phyloP scores from a whole-genome alignment of 2,888 invertebrate species.

The Lepidocyrtoides sp. region DNA sequence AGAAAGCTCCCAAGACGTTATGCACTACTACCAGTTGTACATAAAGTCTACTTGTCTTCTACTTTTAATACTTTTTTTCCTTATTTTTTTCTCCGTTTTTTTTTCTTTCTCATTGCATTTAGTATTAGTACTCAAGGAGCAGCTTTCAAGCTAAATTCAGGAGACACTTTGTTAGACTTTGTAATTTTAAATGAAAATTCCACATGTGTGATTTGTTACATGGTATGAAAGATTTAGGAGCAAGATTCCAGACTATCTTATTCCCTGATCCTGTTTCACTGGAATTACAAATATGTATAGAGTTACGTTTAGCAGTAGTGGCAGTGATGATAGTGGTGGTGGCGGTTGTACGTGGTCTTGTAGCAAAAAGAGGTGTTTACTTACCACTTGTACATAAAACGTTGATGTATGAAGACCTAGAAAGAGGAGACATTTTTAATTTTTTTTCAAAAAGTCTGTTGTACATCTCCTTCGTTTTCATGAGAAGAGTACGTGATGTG shows the following conservation, averaged over 20 bases:
- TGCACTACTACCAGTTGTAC: constrained; percentile 37
- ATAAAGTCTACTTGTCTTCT: constrained; percentile 29
- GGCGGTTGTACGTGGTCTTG: constrained; percentile 1
- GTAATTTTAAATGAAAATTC: constrained; percentile 81
- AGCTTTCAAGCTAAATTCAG: constrained; percentile 61
- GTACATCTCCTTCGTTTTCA: constrained; percentile 34
- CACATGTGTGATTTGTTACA: constrained; percentile 80
- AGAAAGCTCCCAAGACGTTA: constrained; percentile 72
- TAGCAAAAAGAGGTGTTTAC: constrained; percentile 60
- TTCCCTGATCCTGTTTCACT: constrained; percentile 66
- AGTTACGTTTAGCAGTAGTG: background rate
- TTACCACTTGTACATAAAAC: constrained; percentile 37
- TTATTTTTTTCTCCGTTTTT: constrained; percentile 45
- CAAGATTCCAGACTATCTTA: constrained; percentile 75
- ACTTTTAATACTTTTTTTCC: constrained; percentile 68
- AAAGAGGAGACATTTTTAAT: constrained; percentile 53
- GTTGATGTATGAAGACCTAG: constrained; percentile 33
- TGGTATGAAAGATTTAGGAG: constrained; percentile 79
- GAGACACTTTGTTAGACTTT: constrained; percentile 79
- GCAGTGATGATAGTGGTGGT: background rate
- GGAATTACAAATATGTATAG: constrained; percentile 71
- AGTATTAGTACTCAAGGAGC: constrained; percentile 48
- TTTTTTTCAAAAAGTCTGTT: constrained; percentile 33
- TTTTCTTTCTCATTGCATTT: constrained; percentile 35
- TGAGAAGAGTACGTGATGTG: constrained; percentile 38